A percentile compares a stretch with the other conserved stretches of the same genome.
Evolutionary conservation across 2,113 vertebrate genomes (phyloP).

Genomic region (Ia io): DNA sequence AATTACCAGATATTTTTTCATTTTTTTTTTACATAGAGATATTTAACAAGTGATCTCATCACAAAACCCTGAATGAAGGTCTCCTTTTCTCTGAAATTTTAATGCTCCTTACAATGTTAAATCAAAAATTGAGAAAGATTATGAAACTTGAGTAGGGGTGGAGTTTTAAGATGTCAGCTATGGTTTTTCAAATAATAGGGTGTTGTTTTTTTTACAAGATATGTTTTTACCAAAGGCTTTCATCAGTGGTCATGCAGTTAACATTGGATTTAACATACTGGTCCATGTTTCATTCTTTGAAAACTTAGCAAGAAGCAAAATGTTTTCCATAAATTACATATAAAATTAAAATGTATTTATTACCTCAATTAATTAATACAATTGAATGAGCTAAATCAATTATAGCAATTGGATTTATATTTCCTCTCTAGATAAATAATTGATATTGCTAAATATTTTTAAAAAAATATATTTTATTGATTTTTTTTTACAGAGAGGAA

Average conservation of each 20-base stretch:
- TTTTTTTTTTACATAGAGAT: not conserved
- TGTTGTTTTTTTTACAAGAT: not conserved
- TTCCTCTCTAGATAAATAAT: not conserved
- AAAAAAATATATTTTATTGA: too few relatives aligned
- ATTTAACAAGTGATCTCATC: not conserved
- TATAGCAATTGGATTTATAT: not conserved
- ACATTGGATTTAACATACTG: not conserved
- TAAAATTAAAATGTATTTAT: not conserved
- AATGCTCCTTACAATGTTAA: not conserved
- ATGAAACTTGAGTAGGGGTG: not conserved
- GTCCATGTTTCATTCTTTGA: not conserved
- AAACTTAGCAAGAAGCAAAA: not conserved
- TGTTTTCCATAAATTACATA: not conserved
- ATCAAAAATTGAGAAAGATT: not conserved
- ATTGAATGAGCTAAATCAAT: not conserved
- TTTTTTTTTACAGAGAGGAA: too few relatives aligned
- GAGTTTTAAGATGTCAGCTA: not conserved
- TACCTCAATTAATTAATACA: not conserved
- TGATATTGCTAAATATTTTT: too few relatives aligned
- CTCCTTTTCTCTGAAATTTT: not conserved
- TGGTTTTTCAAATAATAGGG: not conserved
- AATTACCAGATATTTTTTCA: not conserved
- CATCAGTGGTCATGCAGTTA: not conserved
- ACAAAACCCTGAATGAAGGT: not conserved
- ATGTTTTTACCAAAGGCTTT: not conserved